A percentile compares a stretch with the other conserved stretches of the same genome.
Conservation (phyloP, 2,888 invertebrate genomes). For the Quadroppia sp. region DNA sequence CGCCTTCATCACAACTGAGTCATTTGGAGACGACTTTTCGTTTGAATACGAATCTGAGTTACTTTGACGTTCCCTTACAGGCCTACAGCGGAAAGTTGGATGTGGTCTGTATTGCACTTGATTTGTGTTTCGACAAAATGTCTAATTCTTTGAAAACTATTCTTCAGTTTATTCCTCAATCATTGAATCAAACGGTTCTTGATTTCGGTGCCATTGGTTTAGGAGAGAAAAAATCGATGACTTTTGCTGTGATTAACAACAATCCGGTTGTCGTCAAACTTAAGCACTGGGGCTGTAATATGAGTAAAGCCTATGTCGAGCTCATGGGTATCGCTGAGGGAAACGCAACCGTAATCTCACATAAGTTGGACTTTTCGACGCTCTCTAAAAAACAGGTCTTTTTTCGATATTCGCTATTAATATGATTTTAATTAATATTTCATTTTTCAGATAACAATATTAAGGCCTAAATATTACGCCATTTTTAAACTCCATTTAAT, state of each 20-base stretch:
- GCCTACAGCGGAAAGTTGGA: slow-evolving; percentile 69
- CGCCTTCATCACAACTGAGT: slow-evolving; percentile 41
- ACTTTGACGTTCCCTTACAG: slow-evolving; percentile 64
- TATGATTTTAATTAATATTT: slow-evolving; percentile 42
- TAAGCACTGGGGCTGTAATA: slow-evolving; percentile 60
- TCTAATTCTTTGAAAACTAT: background rate
- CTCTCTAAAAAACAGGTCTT: slow-evolving; percentile 50
- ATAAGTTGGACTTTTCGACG: slow-evolving; percentile 54
- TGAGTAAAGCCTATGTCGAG: slow-evolving; percentile 60
- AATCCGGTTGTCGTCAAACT: slow-evolving; percentile 64
- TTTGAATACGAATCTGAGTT: slow-evolving; percentile 69
- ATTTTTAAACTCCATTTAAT: slow-evolving; percentile 68
- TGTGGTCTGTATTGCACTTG: slow-evolving; percentile 53
- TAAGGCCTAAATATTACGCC: slow-evolving; percentile 63
- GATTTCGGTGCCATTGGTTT: slow-evolving; percentile 59
- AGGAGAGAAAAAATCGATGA: slow-evolving; percentile 63
- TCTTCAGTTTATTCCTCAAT: slow-evolving; percentile 55
- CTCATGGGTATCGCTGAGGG: slow-evolving; percentile 60
- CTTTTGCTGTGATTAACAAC: slow-evolving; percentile 67
- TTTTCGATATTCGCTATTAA: no score
- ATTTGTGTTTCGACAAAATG: background rate
- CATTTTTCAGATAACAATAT: slow-evolving; percentile 54
- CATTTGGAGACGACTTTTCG: slow-evolving; percentile 63
- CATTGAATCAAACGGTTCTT: slow-evolving; percentile 50
- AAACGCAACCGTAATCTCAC: slow-evolving; percentile 51